These are phyloP conservation scores for Lamprotornis superbus DNA, from an alignment of 2,113 vertebrate genomes.

Conservation along the genomic window DNA sequence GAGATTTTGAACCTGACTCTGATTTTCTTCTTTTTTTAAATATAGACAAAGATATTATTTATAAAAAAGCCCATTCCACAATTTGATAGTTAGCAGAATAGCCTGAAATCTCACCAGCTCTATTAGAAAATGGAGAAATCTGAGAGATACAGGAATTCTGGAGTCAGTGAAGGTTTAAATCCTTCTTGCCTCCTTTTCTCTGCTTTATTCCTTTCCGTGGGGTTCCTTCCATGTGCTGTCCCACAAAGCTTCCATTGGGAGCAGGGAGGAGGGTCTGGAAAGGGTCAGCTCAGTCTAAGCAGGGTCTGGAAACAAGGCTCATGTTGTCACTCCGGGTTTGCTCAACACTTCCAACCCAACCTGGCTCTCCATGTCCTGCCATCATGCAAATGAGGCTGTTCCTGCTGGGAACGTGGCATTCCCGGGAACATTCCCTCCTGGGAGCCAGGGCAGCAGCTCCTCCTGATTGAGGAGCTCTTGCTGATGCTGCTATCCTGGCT, in stretches of 20 bases:
- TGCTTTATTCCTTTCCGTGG: neutral
- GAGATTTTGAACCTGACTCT: neutral
- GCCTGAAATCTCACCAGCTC: neutral
- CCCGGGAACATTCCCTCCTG: neutral
- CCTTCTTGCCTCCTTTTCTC: neutral
- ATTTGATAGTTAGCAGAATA: neutral
- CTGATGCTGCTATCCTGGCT: slow-evolving; percentile 19
- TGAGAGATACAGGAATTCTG: neutral
- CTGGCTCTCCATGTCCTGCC: slow-evolving; percentile 25
- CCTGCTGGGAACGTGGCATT: slow-evolving; percentile 60
- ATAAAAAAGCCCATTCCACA: neutral
- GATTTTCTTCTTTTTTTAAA: neutral
- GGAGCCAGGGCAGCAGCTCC: neutral
- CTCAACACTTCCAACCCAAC: neutral
- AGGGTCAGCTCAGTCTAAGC: neutral
- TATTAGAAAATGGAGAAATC: neutral
- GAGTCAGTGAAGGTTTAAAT: neutral
- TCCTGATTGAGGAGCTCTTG: slow-evolving; percentile 24
- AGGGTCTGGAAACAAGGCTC: slow-evolving; percentile 16
- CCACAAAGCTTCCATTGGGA: slow-evolving; percentile 7
- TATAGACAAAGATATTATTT: neutral
- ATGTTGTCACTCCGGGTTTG: neutral
- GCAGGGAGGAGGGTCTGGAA: neutral
- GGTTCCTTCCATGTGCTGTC: neutral
- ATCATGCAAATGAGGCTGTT: slow-evolving; percentile 43